phyloP scores from a whole-genome alignment of 2,888 invertebrate species.

The Pandemis corylana region DNA sequence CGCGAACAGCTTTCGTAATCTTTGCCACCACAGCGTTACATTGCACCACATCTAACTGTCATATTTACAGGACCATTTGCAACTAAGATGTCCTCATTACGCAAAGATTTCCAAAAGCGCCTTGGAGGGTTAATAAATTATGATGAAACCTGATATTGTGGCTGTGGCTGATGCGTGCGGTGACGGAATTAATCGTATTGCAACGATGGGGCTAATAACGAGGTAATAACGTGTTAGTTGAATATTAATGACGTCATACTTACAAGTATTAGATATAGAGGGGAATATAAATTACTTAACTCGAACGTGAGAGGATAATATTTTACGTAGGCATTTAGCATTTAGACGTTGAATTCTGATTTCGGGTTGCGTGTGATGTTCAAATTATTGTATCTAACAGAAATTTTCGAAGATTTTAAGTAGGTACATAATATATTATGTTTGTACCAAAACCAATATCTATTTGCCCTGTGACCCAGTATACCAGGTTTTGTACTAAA shows the following conservation, averaged over 20 bases:
- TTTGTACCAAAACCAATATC: too few species aligned
- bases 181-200: conserved; percentile 38
- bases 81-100: conserved; percentile 19
- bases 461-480: too few species aligned
- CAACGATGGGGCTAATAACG: conserved; percentile 37
- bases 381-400: background rate
- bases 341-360: conserved; percentile 45
- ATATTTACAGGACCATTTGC: conserved; percentile 22
- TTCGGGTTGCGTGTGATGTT: conserved; percentile 20
- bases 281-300: conserved; percentile 22
- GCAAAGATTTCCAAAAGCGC: conserved; percentile 23
- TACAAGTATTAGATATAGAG: conserved; percentile 25
- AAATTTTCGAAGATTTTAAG: background rate
- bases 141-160: conserved; percentile 37
- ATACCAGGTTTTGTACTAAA: too few species aligned
- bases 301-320: conserved; percentile 20
- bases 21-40: conserved; percentile 11
- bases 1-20: conserved; percentile 62
- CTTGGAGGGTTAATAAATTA: conserved; percentile 17
- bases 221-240: conserved; percentile 35
- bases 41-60: conserved; percentile 26
- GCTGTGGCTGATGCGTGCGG: conserved; percentile 22
- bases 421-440: too few species aligned
- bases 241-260: conserved; percentile 39
- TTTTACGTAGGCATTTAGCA: conserved; percentile 2